Conservation (phyloP, 1,140 invertebrate genomes). For the Drosophila equinoxialis region DNA sequence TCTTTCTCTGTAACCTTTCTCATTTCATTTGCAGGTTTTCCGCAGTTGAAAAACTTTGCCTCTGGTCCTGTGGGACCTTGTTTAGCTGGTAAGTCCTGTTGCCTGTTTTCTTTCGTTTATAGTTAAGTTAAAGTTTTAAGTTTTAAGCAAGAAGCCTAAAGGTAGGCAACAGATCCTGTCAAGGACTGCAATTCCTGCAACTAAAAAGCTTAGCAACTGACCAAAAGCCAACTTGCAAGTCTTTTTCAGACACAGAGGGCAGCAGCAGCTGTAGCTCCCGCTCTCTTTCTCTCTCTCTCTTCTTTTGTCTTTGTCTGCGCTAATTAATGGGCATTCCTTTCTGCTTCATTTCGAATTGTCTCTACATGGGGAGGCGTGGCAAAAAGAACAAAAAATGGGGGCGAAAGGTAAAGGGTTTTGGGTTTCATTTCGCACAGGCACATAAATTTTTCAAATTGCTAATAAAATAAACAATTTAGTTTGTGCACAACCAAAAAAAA, state of each 20-base stretch:
- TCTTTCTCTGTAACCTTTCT: not conserved
- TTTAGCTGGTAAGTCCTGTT: slow-evolving; percentile 83
- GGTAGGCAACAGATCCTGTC: slow-evolving; percentile 54
- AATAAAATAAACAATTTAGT: slow-evolving; percentile 82
- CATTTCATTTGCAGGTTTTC: slow-evolving; percentile 83
- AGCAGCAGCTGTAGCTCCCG: slow-evolving; percentile 8
- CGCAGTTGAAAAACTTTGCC: slow-evolving; percentile 84
- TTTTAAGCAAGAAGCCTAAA: slow-evolving; percentile 51
- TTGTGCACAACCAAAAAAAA: slow-evolving; percentile 46
- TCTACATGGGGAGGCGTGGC: slow-evolving; percentile 22
- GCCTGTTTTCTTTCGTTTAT: no score
- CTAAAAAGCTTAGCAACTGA: slow-evolving; percentile 14
- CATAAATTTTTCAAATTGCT: slow-evolving; percentile 81
- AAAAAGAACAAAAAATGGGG: not conserved
- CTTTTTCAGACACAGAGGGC: slow-evolving; percentile 57
- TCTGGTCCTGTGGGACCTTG: slow-evolving; percentile 83
- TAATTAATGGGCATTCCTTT: slow-evolving; percentile 76
- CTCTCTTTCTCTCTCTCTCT: not conserved
- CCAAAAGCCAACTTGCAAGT: not conserved
- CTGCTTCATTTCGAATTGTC: slow-evolving; percentile 60
- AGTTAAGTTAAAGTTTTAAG: not conserved
- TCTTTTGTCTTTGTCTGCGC: slow-evolving; percentile 28
- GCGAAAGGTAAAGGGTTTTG: slow-evolving; percentile 29
- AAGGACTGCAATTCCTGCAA: slow-evolving; percentile 26
- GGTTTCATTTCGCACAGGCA: slow-evolving; percentile 49